phyloP scores from a whole-genome alignment of 2,888 invertebrate genomes.

The Rutpela maculata region DNA sequence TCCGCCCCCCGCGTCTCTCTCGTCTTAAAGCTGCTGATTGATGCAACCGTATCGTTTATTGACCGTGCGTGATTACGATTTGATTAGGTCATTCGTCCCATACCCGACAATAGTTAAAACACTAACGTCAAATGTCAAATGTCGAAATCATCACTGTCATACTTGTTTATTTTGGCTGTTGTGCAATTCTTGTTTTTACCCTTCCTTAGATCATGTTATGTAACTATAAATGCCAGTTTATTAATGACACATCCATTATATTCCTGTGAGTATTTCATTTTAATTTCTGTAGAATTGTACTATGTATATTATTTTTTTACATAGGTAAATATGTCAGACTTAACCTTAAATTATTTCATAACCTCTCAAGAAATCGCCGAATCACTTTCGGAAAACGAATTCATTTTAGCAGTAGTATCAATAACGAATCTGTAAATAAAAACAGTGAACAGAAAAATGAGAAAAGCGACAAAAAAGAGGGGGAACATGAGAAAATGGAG shows the following conservation, averaged over 20 bases:
- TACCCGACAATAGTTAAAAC: not conserved
- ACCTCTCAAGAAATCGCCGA: not conserved
- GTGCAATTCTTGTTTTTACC: too few species aligned
- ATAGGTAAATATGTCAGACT: slow-evolving; percentile 11
- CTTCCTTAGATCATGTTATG: slow-evolving; percentile 21
- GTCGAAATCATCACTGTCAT: too few species aligned
- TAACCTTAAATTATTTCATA: slow-evolving; percentile 15
- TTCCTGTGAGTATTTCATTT: slow-evolving; percentile 18
- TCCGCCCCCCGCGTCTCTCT: too few species aligned
- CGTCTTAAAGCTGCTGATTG: too few species aligned
- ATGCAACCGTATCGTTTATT: too few species aligned
- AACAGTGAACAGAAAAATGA: not conserved
- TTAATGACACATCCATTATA: slow-evolving; percentile 20
- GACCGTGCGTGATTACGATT: not conserved
- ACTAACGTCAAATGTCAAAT: not conserved
- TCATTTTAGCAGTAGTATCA: not conserved
- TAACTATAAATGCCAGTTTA: slow-evolving; percentile 9
- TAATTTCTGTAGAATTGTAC: not conserved
- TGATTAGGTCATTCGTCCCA: not conserved
- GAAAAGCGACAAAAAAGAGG: not conserved
- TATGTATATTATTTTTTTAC: not conserved
- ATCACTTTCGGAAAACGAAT: not conserved
- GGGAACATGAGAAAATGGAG: slow-evolving; percentile 33
- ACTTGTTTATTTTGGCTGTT: too few species aligned
- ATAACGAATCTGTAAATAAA: not conserved